phyloP scores from a whole-genome alignment of 2,888 invertebrate genomes.

The Lypha dubia region DNA sequence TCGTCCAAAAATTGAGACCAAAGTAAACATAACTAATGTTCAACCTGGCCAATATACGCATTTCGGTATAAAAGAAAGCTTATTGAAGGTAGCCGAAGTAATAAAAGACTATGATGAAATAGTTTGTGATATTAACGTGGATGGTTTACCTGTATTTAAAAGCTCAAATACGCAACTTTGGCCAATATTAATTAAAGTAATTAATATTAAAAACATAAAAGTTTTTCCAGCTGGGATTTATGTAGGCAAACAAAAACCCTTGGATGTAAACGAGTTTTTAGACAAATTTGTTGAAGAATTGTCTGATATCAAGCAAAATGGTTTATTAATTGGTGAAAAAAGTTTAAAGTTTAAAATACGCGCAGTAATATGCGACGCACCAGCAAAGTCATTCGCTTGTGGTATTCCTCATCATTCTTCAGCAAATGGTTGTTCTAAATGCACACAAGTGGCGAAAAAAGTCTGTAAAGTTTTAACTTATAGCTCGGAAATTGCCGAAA shows the following conservation, averaged over 20 bases:
- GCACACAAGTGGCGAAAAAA: too few relatives aligned
- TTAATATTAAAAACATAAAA: too few relatives aligned
- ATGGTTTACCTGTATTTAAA: too few relatives aligned
- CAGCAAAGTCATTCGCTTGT: constrained; percentile 63
- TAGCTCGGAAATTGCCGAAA: constrained; percentile 18
- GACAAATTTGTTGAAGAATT: constrained; percentile 50
- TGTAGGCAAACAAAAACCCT: constrained; percentile 51
- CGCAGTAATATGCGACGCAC: too few relatives aligned
- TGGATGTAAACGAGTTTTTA: constrained; percentile 34
- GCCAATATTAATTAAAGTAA: too few relatives aligned
- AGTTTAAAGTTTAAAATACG: too few relatives aligned
- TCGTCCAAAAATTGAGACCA: too few relatives aligned
- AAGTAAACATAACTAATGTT: constrained; percentile 13
- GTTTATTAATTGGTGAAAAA: background rate
- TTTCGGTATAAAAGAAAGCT: constrained; percentile 60
- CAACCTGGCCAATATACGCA: constrained; percentile 60
- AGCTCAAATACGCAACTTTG: too few relatives aligned
- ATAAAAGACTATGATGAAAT: constrained; percentile 46
- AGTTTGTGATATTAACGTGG: too few relatives aligned
- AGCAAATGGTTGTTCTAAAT: constrained; percentile 33
- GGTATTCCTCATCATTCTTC: constrained; percentile 46
- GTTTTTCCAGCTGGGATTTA: constrained; percentile 29
- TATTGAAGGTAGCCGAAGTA: constrained; percentile 47
- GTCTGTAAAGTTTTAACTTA: constrained; percentile 53
- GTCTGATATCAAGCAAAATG: constrained; percentile 23